These are phyloP conservation scores for Capreolus pygargus DNA, from an alignment of 2,113 vertebrate species.

Conservation along the genomic window DNA sequence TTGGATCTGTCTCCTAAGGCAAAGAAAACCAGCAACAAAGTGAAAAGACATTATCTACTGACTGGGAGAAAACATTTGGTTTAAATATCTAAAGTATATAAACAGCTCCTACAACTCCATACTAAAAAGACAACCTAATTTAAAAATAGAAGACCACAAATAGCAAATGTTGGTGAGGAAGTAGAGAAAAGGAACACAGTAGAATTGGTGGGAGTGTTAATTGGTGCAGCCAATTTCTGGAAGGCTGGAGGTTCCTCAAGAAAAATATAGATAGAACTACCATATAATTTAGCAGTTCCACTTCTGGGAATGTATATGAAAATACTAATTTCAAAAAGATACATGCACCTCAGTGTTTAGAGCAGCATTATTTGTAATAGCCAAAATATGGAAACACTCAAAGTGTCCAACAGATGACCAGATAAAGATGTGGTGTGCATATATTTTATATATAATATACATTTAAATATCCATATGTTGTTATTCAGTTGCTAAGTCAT, in stretches of 20 bases:
- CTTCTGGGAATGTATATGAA: neutral
- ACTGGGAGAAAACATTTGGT: neutral
- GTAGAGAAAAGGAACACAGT: neutral
- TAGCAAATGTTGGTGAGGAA: neutral
- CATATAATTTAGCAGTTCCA: neutral
- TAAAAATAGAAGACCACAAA: neutral
- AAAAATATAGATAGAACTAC: neutral
- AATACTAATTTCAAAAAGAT: neutral
- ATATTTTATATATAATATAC: neutral
- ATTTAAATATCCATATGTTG: neutral
- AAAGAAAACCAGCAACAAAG: neutral
- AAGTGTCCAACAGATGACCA: neutral
- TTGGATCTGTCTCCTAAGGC: neutral
- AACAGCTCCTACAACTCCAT: neutral
- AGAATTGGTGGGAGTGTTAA: neutral
- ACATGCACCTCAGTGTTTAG: neutral
- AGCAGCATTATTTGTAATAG: neutral
- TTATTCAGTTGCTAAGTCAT: neutral
- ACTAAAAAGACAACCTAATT: neutral
- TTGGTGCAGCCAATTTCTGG: neutral
- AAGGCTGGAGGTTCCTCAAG: neutral
- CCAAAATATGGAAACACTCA: neutral
- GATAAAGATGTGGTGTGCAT: neutral
- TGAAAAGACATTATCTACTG: neutral
- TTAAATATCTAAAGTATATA: neutral